These are phyloP conservation scores for Synergus laeviventris DNA, from an alignment of 2,888 invertebrate genomes.

Conservation along the genomic window DNA sequence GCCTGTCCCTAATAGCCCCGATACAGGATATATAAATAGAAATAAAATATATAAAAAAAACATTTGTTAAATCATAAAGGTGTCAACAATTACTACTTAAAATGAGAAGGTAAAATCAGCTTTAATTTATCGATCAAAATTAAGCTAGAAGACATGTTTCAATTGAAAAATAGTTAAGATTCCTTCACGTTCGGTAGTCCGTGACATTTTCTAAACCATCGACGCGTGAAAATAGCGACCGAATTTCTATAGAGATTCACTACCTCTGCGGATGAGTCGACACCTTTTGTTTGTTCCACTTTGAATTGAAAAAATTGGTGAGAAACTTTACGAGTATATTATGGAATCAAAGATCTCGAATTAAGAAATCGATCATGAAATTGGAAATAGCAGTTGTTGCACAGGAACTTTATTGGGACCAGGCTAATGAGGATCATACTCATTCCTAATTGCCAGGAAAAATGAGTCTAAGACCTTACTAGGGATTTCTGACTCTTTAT, in stretches of 20 bases:
- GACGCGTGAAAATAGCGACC: conserved; percentile 48
- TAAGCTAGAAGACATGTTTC: background rate
- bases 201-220: conserved; percentile 52
- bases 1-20: too few relatives aligned
- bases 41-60: too few relatives aligned
- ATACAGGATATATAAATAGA: too few relatives aligned
- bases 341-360: background rate
- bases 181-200: background rate
- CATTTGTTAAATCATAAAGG: too few relatives aligned
- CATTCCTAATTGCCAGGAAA: background rate
- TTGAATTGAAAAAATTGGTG: background rate
- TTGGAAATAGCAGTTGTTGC: background rate
- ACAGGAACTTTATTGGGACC: background rate
- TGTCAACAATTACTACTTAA: too few relatives aligned
- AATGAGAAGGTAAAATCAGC: too few relatives aligned
- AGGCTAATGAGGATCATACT: background rate
- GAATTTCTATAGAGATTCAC: conserved; percentile 20
- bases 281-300: conserved; percentile 32
- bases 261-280: conserved; percentile 17
- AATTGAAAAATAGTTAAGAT: background rate
- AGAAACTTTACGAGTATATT: conserved; percentile 22
- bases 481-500: background rate
- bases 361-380: too few relatives aligned
- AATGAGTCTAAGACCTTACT: background rate
- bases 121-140: background rate